A percentile compares a stretch with the other conserved stretches of the same genome.
phyloP scores from a whole-genome alignment of 2,113 vertebrate genomes.

The Craseonycteris thonglongyai region DNA sequence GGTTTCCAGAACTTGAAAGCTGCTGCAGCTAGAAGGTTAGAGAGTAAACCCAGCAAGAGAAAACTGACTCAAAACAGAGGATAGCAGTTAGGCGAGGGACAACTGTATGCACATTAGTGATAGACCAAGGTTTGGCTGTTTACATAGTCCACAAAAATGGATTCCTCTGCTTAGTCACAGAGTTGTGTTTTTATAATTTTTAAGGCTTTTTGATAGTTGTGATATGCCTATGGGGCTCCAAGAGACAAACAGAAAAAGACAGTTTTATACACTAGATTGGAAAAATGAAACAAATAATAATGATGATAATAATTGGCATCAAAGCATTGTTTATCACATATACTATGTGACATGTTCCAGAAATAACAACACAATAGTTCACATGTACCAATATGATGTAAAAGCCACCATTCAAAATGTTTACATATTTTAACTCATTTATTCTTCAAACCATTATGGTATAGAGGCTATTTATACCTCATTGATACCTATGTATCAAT shows the following conservation, averaged over 20 bases:
- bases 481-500: neutral
- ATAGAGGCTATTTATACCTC: neutral
- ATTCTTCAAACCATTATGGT: neutral
- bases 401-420: neutral
- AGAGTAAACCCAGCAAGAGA: neutral
- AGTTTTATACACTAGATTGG: neutral
- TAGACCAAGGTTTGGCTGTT: neutral
- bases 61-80: neutral
- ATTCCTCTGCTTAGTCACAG: neutral
- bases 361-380: neutral
- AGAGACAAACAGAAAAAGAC: neutral
- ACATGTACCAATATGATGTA: neutral
- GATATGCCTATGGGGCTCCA: neutral
- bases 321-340: neutral
- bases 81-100: neutral
- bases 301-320: neutral
- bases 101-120: neutral
- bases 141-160: neutral
- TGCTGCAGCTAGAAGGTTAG: neutral
- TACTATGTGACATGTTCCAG: neutral
- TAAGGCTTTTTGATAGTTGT: neutral
- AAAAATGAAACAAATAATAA: neutral
- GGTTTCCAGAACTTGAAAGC: neutral
- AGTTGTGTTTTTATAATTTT: neutral
- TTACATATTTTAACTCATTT: neutral